These are phyloP conservation scores for Empidonax traillii DNA, from an alignment of 2,113 vertebrate genomes.

Conservation along the genomic window DNA sequence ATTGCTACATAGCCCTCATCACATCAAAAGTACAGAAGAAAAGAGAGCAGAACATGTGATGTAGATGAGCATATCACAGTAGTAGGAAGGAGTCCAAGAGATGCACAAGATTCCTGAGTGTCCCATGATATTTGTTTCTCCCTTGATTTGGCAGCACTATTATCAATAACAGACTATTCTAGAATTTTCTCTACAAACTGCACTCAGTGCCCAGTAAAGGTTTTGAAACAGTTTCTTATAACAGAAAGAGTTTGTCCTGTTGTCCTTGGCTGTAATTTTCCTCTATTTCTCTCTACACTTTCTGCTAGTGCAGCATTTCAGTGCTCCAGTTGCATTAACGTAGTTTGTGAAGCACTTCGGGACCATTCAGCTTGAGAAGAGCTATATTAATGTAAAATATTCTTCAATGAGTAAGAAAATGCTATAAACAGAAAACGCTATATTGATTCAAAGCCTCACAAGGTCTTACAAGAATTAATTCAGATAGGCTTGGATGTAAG, in stretches of 20 bases:
- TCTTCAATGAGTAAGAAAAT: conserved; percentile 14
- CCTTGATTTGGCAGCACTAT: background rate
- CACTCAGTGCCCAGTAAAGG: background rate
- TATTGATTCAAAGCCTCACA: conserved; percentile 44
- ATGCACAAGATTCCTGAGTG: background rate
- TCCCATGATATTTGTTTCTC: background rate
- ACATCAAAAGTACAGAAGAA: background rate
- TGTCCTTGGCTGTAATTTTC: conserved; percentile 40
- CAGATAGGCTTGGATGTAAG: conserved; percentile 5
- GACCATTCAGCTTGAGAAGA: conserved; percentile 28
- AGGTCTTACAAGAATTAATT: conserved; percentile 42
- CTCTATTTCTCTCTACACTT: background rate
- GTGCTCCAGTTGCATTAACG: conserved; percentile 15
- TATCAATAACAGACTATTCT: background rate
- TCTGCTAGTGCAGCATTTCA: conserved; percentile 20
- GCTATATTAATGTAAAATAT: conserved; percentile 43
- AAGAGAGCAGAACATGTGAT: background rate
- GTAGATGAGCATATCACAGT: no score
- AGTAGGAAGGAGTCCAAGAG: background rate
- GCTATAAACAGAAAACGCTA: conserved; percentile 27
- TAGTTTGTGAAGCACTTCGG: background rate
- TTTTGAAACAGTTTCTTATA: background rate
- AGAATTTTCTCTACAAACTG: background rate
- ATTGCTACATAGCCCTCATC: background rate
- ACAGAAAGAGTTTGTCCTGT: background rate